Conservation (phyloP, 2,888 invertebrate genomes). For the Ferdinandea cuprea region DNA sequence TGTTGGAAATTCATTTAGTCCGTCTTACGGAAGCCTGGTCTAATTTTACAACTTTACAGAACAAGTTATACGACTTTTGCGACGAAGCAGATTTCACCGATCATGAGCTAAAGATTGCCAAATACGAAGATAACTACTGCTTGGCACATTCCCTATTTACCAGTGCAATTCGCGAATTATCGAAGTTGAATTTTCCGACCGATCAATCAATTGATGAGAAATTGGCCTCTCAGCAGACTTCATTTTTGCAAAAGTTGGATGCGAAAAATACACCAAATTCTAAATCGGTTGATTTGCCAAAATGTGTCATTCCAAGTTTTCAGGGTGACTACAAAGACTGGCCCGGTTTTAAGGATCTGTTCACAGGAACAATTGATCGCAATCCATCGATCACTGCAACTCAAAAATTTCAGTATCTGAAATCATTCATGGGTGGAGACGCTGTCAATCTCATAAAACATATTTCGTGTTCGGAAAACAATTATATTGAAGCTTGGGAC, state of each 20-base stretch:
- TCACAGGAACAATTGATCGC: constrained; percentile 48
- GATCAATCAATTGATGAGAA: not conserved
- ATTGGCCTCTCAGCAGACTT: not conserved
- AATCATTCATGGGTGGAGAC: constrained; percentile 47
- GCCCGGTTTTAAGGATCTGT: constrained; percentile 66
- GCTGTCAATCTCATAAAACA: constrained; percentile 59
- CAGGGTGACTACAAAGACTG: constrained; percentile 67
- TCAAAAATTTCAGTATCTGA: constrained; percentile 64
- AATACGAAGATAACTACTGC: not conserved
- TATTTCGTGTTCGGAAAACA: constrained; percentile 53
- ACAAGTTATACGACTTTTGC: not conserved
- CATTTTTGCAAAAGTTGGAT: not conserved
- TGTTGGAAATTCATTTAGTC: too few species aligned
- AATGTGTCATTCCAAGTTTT: constrained; percentile 55
- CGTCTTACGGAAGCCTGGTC: constrained; percentile 5
- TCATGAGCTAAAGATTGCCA: not conserved
- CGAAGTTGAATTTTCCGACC: not conserved
- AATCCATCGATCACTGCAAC: constrained; percentile 48
- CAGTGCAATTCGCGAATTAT: not conserved
- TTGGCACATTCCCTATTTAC: too few species aligned
- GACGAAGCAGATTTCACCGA: too few species aligned
- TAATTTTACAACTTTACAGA: not conserved
- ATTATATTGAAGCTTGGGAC: constrained; percentile 55
- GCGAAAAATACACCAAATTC: not conserved
- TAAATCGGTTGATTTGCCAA: constrained; percentile 19